A percentile compares a stretch with the other conserved stretches of the same genome.
phyloP scores from a whole-genome alignment of 2,797 vertebrate genomes.

The Pithecia hirsuta region DNA sequence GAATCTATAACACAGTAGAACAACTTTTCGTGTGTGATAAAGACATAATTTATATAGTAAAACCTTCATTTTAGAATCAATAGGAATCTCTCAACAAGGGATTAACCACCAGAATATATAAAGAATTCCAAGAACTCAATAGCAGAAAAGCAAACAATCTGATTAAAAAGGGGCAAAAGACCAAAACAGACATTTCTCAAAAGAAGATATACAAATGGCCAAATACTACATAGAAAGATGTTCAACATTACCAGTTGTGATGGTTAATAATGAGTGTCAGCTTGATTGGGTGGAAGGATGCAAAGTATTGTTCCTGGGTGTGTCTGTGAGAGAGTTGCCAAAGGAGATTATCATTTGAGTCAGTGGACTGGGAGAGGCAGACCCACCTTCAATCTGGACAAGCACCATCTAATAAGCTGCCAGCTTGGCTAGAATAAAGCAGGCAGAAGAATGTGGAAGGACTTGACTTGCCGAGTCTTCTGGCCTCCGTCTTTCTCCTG shows the following conservation, averaged over 20 bases:
- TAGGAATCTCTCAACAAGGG: neutral
- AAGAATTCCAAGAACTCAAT: neutral
- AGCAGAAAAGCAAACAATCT: neutral
- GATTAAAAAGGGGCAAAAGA: neutral
- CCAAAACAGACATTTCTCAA: neutral
- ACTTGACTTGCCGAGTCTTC: neutral
- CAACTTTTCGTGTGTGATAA: neutral
- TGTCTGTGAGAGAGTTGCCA: neutral
- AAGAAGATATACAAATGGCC: neutral
- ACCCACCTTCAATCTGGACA: neutral
- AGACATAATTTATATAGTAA: neutral
- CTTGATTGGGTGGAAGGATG: neutral
- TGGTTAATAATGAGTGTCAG: neutral
- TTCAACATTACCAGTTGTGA: neutral
- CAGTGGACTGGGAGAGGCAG: neutral
- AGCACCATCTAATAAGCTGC: neutral
- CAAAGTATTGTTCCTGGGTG: neutral
- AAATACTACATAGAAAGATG: neutral
- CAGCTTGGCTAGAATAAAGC: neutral
- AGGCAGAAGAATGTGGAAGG: neutral
- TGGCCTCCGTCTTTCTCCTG: neutral
- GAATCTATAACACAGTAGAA: neutral
- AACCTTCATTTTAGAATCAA: neutral
- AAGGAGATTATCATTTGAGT: neutral
- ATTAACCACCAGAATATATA: neutral